Evolutionary conservation across 2,888 invertebrate species (phyloP).

Genomic region (Steinernema scapterisci): DNA sequence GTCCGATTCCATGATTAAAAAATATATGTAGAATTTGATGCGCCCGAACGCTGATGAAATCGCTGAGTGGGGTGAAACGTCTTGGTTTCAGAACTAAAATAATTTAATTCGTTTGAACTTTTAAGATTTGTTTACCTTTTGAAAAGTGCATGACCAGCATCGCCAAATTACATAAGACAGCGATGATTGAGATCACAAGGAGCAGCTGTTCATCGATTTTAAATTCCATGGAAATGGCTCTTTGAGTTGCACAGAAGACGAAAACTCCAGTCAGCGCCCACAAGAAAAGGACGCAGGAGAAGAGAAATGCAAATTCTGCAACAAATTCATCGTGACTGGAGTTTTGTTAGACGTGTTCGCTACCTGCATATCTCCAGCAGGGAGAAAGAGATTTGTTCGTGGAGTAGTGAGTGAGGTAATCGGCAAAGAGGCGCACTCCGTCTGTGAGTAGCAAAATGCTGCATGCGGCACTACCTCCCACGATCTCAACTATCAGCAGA

Average conservation of each 20-base stretch:
- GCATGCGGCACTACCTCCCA: constrained; percentile 16
- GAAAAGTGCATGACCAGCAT: constrained; percentile 29
- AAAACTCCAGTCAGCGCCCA: constrained; percentile 16
- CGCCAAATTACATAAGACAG: background rate
- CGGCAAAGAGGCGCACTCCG: constrained; percentile 14
- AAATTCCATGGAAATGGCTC: constrained; percentile 20
- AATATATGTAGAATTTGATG: constrained; percentile 13
- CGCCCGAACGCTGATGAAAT: constrained; percentile 13
- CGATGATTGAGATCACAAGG: background rate
- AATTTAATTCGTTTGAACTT: background rate
- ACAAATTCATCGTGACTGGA: background rate
- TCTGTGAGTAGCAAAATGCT: constrained; percentile 14
- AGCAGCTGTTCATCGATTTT: constrained; percentile 13
- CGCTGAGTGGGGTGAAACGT: constrained; percentile 5
- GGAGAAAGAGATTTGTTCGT: constrained; percentile 6
- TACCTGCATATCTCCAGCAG: constrained; percentile 19
- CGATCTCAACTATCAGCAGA: constrained; percentile 19
- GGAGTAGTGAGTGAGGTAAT: constrained; percentile 13
- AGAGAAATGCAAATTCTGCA: constrained; percentile 7
- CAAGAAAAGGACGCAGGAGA: constrained; percentile 1
- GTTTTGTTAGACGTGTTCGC: background rate
- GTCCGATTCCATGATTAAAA: constrained; percentile 2
- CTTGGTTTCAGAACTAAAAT: constrained; percentile 11
- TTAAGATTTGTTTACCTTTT: constrained; percentile 11
- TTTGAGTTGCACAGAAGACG: constrained; percentile 15